phyloP scores from a whole-genome alignment of 2,797 vertebrate species.

The Paguma larvata region DNA sequence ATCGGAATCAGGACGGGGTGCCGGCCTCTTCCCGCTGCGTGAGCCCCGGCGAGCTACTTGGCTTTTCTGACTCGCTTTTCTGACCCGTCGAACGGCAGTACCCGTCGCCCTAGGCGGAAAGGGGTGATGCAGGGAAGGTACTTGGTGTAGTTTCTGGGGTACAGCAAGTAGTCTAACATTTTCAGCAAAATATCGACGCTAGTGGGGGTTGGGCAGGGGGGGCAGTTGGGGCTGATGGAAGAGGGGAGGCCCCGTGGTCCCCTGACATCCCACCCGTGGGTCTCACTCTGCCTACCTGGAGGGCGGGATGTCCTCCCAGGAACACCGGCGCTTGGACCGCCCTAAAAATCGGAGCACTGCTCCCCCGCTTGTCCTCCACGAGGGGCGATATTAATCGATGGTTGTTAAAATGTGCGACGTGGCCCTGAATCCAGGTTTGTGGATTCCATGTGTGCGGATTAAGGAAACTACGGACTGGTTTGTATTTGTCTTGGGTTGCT shows the following conservation, averaged over 20 bases:
- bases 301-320: not conserved
- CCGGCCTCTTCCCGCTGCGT: not conserved
- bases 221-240: not conserved
- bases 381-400: not conserved
- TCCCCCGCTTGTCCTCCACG: accelerated
- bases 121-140: accelerated
- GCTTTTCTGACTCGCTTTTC: not conserved
- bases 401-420: not conserved
- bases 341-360: not conserved
- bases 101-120: not conserved
- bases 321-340: not conserved
- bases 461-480: not conserved
- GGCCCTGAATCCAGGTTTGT: not conserved
- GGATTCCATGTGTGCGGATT: not conserved
- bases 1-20: not conserved
- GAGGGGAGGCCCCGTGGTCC: not conserved
- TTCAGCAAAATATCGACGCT: not conserved
- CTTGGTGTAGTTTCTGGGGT: not conserved
- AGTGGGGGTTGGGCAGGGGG: accelerated
- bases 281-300: not conserved
- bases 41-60: not conserved
- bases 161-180: accelerated
- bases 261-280: accelerated
- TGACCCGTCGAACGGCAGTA: not conserved
- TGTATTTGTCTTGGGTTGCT: not conserved